Percentiles rank a stretch among this genome's conserved stretches.
Conservation (phyloP, 2,797 vertebrate genomes). For the Scarus forsteni region DNA sequence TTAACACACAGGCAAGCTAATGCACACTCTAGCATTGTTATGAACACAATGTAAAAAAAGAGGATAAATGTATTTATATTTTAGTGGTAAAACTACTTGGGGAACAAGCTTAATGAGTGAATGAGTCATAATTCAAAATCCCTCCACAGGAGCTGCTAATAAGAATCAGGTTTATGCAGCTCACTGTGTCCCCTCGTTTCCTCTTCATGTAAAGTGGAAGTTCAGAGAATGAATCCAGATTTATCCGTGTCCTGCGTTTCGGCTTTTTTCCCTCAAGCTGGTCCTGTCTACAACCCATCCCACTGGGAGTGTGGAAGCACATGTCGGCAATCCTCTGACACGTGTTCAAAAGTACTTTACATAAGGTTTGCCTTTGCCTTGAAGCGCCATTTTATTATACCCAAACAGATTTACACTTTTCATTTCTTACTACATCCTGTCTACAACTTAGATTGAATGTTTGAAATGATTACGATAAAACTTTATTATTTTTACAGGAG, state of each 20-base stretch:
- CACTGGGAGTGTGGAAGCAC: conserved; percentile 50
- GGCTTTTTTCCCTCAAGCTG: conserved; percentile 45
- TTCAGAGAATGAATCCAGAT: conserved; percentile 56
- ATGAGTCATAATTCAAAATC: conserved; percentile 73
- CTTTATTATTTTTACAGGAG: too few relatives aligned
- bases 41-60: conserved; percentile 6
- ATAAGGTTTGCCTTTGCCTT: conserved; percentile 3
- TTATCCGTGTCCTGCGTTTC: conserved; percentile 48
- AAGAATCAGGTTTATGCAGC: conserved; percentile 56
- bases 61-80: conserved; percentile 37
- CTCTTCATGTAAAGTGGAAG: conserved; percentile 27
- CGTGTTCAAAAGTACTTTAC: conserved; percentile 23
- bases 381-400: too few relatives aligned
- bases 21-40: conserved; percentile 31
- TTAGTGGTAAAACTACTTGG: conserved; percentile 52
- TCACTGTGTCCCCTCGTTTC: conserved; percentile 37
- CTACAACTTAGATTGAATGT: too few relatives aligned
- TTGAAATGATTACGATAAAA: too few relatives aligned
- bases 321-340: conserved; percentile 48
- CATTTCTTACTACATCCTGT: too few relatives aligned
- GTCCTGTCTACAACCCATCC: conserved; percentile 43
- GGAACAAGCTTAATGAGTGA: conserved; percentile 68
- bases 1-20: conserved; percentile 22
- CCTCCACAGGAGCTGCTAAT: conserved; percentile 54
- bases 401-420: too few relatives aligned